Evolutionary conservation across 2,888 invertebrate genomes (phyloP), one percentile per base, ranked within the genome.

Genomic region (Taenaris catops): DNA sequence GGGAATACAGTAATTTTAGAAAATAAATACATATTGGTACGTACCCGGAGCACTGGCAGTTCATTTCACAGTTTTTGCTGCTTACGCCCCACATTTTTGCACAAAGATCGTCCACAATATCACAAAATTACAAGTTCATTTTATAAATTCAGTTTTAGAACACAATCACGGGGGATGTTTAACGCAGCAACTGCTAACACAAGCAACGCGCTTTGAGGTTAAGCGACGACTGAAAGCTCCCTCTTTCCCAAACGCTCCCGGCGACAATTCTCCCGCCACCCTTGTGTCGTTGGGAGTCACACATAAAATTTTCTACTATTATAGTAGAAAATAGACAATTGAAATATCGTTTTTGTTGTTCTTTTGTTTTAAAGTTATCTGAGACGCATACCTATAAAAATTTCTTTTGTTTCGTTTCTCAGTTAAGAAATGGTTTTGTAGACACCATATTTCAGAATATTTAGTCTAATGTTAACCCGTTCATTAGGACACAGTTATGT

Each of bases 31-130:
- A n/a, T n/a, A n/a, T n/a, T n/a, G n/a, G n/a, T 46, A 69, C 81
- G 69, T 46, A 84, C 84, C 81, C 81, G 8, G 81, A 78, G 36
- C 84, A 84, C 44, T 84, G 81, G 60, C 84, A 84, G 60, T 83
- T 73, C 1, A 46, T 56, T 42, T 84, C 84, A 54, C 84, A 84
- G 25, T 67, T 62, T 39, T 73, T 62, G 46, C 79, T 79, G 58
- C 60, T 74, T 41, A 69, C 79, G 8, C 75, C 80, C 78, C 75
- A 84, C 84, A 84, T 84, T 62, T 66, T 78, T 47, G 14, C 27
- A 28, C 34, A 26, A 25, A 41, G 24, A 28, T 34, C 20, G 5
- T 17, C 18, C 18, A 23, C 27, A 27, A 23, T 8, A 34, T 7
- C 35, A 33, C 33, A 34, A 32, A 16, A 26, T 29, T 29, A 27